Percentiles rank a stretch among this genome's conserved stretches.
phyloP scores from a whole-genome alignment of 2,797 vertebrate genomes.

The Hypotaenidia okinawae region DNA sequence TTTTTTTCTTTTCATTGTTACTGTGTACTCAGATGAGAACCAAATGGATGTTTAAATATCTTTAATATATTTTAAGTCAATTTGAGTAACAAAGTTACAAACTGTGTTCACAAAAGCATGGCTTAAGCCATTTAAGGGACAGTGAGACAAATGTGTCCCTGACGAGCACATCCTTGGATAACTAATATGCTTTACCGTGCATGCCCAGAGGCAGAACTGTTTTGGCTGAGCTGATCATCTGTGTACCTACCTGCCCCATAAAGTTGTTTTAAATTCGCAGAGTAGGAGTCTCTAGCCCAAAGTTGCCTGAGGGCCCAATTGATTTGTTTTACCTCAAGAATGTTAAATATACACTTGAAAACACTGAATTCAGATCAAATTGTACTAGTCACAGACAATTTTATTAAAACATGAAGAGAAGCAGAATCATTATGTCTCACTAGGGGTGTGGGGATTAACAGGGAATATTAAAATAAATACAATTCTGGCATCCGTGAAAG shows the following conservation, averaged over 20 bases:
- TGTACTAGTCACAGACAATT: background rate
- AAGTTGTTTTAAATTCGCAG: conserved; percentile 11
- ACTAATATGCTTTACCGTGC: background rate
- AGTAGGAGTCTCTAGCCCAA: background rate
- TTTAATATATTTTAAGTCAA: background rate
- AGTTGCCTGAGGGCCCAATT: background rate
- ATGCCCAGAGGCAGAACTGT: background rate
- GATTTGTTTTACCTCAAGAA: background rate
- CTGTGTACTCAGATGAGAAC: background rate
- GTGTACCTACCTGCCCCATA: background rate
- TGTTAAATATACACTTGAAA: conserved; percentile 4
- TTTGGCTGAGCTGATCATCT: background rate
- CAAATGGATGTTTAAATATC: background rate
- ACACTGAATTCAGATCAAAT: background rate
- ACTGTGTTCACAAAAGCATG: background rate
- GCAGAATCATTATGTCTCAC: background rate
- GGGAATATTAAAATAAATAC: background rate
- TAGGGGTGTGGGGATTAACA: background rate
- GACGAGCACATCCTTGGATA: background rate
- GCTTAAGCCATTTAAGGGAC: background rate
- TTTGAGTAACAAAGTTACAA: background rate
- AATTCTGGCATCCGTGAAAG: background rate
- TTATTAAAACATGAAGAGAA: background rate
- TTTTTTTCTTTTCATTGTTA: background rate
- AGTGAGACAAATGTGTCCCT: background rate